Percentiles rank a stretch among this genome's conserved stretches.
These are phyloP conservation scores for Plectropomus leopardus DNA, from an alignment of 2,113 vertebrate species.

Conservation along the genomic window DNA sequence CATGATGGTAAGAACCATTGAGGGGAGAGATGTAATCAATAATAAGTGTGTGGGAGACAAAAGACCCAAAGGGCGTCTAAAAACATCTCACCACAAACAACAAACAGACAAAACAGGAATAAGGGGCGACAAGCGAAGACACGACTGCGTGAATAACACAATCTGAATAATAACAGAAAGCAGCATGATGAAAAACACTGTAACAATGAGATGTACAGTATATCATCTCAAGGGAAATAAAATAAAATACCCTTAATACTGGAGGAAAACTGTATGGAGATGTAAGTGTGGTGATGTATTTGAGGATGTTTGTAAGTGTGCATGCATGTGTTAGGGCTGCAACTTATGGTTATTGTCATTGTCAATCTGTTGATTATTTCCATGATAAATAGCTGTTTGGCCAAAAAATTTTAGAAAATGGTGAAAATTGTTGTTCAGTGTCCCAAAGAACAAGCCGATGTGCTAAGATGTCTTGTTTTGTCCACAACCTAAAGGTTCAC, in stretches of 20 bases:
- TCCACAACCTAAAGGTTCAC: too few species aligned
- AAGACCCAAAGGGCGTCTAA: conserved; percentile 43
- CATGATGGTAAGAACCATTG: conserved; percentile 14
- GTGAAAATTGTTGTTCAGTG: too few species aligned
- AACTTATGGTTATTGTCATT: too few species aligned
- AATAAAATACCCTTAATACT: neutral
- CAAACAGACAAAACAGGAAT: conserved; percentile 42
- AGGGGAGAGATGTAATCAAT: conserved; percentile 45
- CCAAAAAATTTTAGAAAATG: too few species aligned
- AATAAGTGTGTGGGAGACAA: conserved; percentile 29
- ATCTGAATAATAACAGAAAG: conserved; percentile 13
- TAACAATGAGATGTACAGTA: conserved; percentile 22
- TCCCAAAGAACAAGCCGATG: too few species aligned
- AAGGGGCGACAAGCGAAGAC: conserved; percentile 21
- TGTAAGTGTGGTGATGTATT: neutral
- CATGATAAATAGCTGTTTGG: too few species aligned
- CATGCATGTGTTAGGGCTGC: neutral
- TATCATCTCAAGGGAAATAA: conserved; percentile 25
- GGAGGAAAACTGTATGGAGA: neutral
- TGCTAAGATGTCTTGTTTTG: too few species aligned
- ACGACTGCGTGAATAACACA: conserved; percentile 10
- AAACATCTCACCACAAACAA: conserved; percentile 34
- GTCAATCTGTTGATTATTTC: too few species aligned
- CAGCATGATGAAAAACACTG: conserved; percentile 42
- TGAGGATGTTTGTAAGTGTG: conserved; percentile 6